Percentiles rank a stretch among this genome's conserved stretches.
phyloP scores from a whole-genome alignment of 2,797 vertebrate genomes.

The Calcarius lapponicus region DNA sequence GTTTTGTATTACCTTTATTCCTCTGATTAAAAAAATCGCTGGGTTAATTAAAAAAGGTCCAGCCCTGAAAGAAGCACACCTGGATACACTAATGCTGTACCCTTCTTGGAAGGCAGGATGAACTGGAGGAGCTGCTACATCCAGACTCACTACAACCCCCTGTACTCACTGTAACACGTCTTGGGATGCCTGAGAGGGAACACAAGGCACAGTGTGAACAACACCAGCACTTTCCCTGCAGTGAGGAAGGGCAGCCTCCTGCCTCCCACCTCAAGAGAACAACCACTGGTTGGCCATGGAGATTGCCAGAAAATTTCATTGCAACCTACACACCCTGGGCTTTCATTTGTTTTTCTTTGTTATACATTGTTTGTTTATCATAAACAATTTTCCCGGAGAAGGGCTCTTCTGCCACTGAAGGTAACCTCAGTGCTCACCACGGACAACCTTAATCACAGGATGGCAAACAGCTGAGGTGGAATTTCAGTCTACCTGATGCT shows the following conservation, averaged over 20 bases:
- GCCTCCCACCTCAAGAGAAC: not conserved
- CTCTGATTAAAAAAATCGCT: not conserved
- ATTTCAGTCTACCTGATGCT: not conserved
- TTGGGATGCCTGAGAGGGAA: not conserved
- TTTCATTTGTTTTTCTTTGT: not conserved
- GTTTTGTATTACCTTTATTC: not conserved
- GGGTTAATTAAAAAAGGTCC: not conserved
- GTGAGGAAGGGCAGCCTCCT: not conserved
- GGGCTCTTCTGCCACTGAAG: not conserved
- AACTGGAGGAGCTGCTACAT: not conserved
- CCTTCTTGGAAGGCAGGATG: not conserved
- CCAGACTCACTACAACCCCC: fast-evolving
- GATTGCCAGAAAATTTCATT: not conserved
- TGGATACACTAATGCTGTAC: not conserved
- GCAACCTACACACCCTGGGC: not conserved
- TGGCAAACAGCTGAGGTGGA: not conserved
- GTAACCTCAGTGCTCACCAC: not conserved
- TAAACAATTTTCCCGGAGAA: not conserved
- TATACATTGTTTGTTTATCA: not conserved
- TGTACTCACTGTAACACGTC: fast-evolving
- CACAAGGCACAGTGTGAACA: not conserved
- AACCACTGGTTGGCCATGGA: not conserved
- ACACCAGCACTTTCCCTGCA: fast-evolving
- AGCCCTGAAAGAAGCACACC: not conserved
- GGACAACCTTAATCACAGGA: not conserved